phyloP scores from a whole-genome alignment of 2,888 invertebrate genomes.

The Pammene fasciana region DNA sequence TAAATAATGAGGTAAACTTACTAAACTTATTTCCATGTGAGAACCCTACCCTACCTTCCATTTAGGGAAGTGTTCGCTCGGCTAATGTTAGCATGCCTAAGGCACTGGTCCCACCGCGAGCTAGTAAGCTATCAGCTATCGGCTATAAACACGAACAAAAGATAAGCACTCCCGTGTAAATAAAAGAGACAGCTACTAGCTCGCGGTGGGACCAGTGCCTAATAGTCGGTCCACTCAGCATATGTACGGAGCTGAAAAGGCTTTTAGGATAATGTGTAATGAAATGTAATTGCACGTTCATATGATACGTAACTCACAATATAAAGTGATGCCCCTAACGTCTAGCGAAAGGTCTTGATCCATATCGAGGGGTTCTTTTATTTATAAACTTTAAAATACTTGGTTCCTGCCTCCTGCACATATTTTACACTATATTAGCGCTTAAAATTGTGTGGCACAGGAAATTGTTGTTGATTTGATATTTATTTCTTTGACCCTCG shows the following conservation, averaged over 20 bases:
- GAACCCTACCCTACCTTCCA: slow-evolving; percentile 27
- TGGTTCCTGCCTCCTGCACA: no score
- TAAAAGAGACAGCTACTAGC: no score
- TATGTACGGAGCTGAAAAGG: slow-evolving; percentile 10
- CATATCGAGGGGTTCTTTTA: neutral
- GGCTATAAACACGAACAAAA: no score
- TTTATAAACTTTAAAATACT: no score
- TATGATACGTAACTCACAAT: neutral
- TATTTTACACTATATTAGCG: no score
- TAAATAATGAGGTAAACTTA: neutral
- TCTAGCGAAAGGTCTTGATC: neutral
- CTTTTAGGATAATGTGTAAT: slow-evolving; percentile 22
- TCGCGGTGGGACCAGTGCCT: no score
- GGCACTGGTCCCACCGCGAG: no score
- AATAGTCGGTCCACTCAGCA: slow-evolving; percentile 21
- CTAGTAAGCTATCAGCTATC: no score
- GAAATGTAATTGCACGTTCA: slow-evolving; percentile 24
- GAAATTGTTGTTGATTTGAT: no score
- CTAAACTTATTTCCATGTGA: neutral
- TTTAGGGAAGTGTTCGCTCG: slow-evolving; percentile 24
- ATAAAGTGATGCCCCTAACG: neutral
- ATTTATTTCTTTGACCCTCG: no score
- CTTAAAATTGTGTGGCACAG: no score
- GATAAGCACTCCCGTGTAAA: no score
- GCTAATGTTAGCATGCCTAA: slow-evolving; percentile 24